Base-by-base conservation (phyloP, 2,797 vertebrate species). In the Sebastes hubbsi region DNA sequence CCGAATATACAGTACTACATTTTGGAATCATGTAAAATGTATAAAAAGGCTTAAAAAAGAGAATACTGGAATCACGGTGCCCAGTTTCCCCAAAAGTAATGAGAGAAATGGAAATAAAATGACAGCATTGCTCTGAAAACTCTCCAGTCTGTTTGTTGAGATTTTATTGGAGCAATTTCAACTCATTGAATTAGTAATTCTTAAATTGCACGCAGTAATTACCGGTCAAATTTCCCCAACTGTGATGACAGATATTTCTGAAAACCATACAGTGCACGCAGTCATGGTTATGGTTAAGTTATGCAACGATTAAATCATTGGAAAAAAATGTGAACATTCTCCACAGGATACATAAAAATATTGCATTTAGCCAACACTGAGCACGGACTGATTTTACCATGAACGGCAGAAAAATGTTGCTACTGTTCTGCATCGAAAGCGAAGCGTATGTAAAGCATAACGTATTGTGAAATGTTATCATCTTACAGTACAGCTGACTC, bases 181-280 rank as follows among this genome's bases (percentile, higher is more conserved):
- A 30, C 72, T 81, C 72, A 81, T 68, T 88, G 78, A 90, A 89
- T 84, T 84, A 84, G 78, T 77, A 81, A 83, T 83, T 88, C 73
- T 79, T 70, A 84, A 93, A 88, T 87, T 80, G 72, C 84, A 82
- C 63, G 56, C 79, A 71, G 62, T 87, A 84, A 89, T 90, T 89
- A 84, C 72, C 69, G 81, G 81, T 89, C 64, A 77, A 46, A 86
- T 81, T 87, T 82, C 24, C 66, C 66, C 70, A 79, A 85, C 62
- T 83, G 81, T 77, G 86, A 85, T 83, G 87, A 90, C 78, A 88
- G 84, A 72, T 78, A 71, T 80, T 81, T 89, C 63, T 85, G 30
- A 89, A 82, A 88, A 81, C 77, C 86, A 77, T 69, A 70, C 74
- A 68, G 56, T 67, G 24, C 32, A 1, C 67, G 54, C 72, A 85